Evolutionary conservation across 1,140 invertebrate species (phyloP).

Genomic region (Euborellia annulipes): DNA sequence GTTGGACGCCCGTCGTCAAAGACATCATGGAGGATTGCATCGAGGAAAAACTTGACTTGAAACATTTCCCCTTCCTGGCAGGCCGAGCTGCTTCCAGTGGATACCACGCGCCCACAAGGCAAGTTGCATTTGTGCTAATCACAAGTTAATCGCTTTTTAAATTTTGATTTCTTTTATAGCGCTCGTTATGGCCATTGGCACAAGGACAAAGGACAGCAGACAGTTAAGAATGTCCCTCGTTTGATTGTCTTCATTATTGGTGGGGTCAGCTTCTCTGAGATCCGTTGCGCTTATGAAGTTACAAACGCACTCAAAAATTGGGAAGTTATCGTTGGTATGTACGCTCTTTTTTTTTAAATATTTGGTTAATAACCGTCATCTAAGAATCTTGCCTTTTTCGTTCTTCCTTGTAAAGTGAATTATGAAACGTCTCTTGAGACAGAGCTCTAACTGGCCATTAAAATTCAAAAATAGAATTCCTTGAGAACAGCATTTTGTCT

Average conservation of each 20-base stretch:
- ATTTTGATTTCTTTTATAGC: slow-evolving; percentile 35
- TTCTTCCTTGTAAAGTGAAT: not conserved
- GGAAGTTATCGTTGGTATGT: slow-evolving; percentile 92
- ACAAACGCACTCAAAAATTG: slow-evolving; percentile 93
- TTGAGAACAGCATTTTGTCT: not conserved
- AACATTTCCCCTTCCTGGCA: slow-evolving; percentile 91
- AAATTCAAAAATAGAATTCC: not conserved
- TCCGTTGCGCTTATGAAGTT: slow-evolving; percentile 95
- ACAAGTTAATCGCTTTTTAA: not conserved
- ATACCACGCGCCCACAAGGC: slow-evolving; percentile 87
- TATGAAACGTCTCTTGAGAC: not conserved
- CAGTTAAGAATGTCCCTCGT: slow-evolving; percentile 90
- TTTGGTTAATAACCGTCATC: not conserved
- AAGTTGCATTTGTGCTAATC: not conserved
- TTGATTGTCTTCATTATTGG: slow-evolving; percentile 94
- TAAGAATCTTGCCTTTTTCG: not conserved
- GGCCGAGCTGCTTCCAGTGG: slow-evolving; percentile 75
- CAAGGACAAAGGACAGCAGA: slow-evolving; percentile 87
- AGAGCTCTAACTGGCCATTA: slow-evolving; percentile 4
- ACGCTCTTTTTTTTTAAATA: not conserved
- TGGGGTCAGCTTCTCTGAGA: slow-evolving; percentile 90
- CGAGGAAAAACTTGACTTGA: slow-evolving; percentile 91
- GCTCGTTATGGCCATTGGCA: slow-evolving; percentile 99
- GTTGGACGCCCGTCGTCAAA: slow-evolving; percentile 97
- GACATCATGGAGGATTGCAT: slow-evolving; percentile 98